Conservation (phyloP, 2,888 invertebrate species). For the Drosophila neotestacea region DNA sequence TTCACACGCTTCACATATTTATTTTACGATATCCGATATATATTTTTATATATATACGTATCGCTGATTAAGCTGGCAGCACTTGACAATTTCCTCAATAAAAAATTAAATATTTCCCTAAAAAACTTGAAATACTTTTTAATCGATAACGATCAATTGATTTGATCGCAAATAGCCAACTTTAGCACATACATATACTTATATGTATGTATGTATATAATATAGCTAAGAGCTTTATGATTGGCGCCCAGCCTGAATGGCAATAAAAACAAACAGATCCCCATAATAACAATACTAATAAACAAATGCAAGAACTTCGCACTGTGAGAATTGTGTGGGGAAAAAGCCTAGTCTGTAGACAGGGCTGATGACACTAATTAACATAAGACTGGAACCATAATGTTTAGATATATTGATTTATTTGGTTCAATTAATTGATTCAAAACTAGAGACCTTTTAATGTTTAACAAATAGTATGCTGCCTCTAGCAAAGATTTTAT, state of each 20-base stretch:
- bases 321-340: neutral
- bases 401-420: too few species aligned
- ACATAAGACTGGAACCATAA: neutral
- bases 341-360: neutral
- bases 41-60: too few species aligned
- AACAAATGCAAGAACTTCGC: constrained; percentile 7
- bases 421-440: too few species aligned
- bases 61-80: too few species aligned
- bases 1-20: neutral
- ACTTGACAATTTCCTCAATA: neutral
- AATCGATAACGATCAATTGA: neutral
- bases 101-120: neutral
- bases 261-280: constrained; percentile 8
- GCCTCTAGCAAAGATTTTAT: too few species aligned
- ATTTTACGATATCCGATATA: neutral
- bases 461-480: too few species aligned
- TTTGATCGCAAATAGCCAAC: neutral
- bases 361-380: constrained; percentile 1
- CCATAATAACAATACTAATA: constrained; percentile 16
- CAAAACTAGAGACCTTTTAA: too few species aligned
- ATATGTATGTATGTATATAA: neutral
- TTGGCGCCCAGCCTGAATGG: constrained; percentile 25
- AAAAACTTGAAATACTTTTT: neutral
- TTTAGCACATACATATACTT: neutral
- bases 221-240: neutral